Evolutionary conservation across 2,888 invertebrate species (phyloP).

Genomic region (Imbricaverruca yamaguchii): DNA sequence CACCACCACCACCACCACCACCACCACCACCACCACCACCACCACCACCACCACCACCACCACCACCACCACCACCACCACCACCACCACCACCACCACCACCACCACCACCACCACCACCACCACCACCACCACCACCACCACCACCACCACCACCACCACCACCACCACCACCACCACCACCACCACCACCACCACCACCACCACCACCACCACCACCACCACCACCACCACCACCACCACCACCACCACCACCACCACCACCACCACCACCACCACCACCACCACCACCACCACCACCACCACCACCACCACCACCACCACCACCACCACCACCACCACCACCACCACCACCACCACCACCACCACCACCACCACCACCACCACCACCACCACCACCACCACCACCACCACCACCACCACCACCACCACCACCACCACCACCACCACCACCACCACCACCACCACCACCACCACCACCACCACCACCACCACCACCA

Average conservation of each 20-base stretch:
- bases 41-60: conserved; percentile 1
- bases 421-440: conserved; percentile 1
- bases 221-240: conserved; percentile 1
- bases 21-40: not conserved
- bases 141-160: conserved; percentile 4
- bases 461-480: not conserved
- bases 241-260: conserved; percentile 1
- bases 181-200: not conserved
- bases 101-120: not conserved
- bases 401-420: conserved; percentile 1
- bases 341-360: conserved; percentile 6
- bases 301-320: conserved; percentile 2
- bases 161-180: conserved; percentile 6
- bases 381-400: not conserved
- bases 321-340: conserved; percentile 4
- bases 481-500: conserved; percentile 7
- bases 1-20: not conserved
- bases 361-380: not conserved
- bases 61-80: conserved; percentile 1
- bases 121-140: conserved; percentile 2
- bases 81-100: conserved; percentile 2
- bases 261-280: conserved; percentile 2
- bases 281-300: not conserved
- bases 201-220: not conserved
- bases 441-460: conserved; percentile 2